Conservation (phyloP, 2,888 invertebrate genomes). For the Chelonus formosanus region DNA sequence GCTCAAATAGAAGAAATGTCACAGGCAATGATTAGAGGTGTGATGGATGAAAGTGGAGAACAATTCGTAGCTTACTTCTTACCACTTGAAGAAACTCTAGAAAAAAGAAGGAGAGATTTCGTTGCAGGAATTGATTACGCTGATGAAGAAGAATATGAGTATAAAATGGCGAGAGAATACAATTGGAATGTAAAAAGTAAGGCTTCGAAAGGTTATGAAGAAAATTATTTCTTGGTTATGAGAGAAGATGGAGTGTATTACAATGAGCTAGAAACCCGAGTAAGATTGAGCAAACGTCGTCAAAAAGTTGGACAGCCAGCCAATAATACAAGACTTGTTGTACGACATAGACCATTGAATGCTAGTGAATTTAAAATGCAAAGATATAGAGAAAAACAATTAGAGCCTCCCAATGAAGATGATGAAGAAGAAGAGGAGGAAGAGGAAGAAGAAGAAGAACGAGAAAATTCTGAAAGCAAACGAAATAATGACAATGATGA, state of each 20-base stretch:
- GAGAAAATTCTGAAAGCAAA: conserved; percentile 53
- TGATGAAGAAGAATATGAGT: conserved; percentile 94
- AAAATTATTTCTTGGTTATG: conserved; percentile 95
- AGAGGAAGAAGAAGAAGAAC: conserved; percentile 44
- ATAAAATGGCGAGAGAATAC: conserved; percentile 97
- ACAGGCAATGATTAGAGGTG: conserved; percentile 99
- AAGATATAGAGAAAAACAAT: conserved; percentile 82
- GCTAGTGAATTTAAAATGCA: conserved; percentile 88
- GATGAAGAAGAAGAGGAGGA: conserved; percentile 74
- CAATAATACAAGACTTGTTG: conserved; percentile 84
- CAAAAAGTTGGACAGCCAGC: conserved; percentile 78
- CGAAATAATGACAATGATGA: conserved; percentile 45
- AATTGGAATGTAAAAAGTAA: conserved; percentile 99
- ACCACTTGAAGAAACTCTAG: conserved; percentile 91
- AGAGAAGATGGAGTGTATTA: conserved; percentile 89
- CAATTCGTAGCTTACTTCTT: conserved; percentile 99
- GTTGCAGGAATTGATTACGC: conserved; percentile 80
- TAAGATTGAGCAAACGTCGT: conserved; percentile 90
- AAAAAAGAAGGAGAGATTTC: conserved; percentile 86
- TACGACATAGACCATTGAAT: conserved; percentile 88
- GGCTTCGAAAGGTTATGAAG: conserved; percentile 92
- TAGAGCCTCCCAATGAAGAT: conserved; percentile 82
- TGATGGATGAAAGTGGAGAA: conserved; percentile 98
- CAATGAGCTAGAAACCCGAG: conserved; percentile 94
- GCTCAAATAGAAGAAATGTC: conserved; percentile 97